Base-by-base conservation (phyloP, 2,797 vertebrate genomes). In the Strix occidentalis region DNA sequence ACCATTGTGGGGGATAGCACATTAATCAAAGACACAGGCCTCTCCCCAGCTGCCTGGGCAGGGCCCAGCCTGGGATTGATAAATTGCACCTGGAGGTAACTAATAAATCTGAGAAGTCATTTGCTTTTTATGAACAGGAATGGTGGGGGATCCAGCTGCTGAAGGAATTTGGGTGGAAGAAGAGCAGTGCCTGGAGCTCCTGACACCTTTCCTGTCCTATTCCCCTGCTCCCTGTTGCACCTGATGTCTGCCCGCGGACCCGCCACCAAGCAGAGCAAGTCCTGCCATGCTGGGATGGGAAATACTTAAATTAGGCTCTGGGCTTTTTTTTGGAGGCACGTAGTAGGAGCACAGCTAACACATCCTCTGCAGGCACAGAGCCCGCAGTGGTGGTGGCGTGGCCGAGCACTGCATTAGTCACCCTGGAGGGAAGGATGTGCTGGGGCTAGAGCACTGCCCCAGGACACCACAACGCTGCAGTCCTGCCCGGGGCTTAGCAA, bases 71-170 rank as follows among this genome's bases (percentile, higher is more conserved):
- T 84, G 89, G 66, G 75, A 92, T 68, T 97, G 92, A 97, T 97
- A 95, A 97, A 97, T 97, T 95, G 78, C 95, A 97, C 92, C 94
- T 97, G 93, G 92, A 95, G 95, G 91, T 95, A 97, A 96, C 96
- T 93, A 96, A 97, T 97, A 97, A 97, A 97, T 96, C 97, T 96
- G 92, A 82, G 82, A 65, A 97, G 93, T 97, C 90, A 87, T 97
- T 97, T 96, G 91, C 89, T 95, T 96, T 97, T 97, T 96, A 97
- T 96, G 97, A 96, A 96, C 81, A 96, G 77, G 82, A 96, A 61
- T 15, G 0, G 83, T n/a, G 13, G 79, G 87, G 65, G 80, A 90
- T 91, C 41, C 84, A 90, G 87, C 87, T 92, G 91, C 85, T 10
- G 6, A 24, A 89, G 84, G 92, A 85, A 90, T 95, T 51, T 53